Percentiles rank a stretch among this genome's conserved stretches.
phyloP scores from a whole-genome alignment of 2,888 invertebrate genomes.

The Epistrophe grossulariae region DNA sequence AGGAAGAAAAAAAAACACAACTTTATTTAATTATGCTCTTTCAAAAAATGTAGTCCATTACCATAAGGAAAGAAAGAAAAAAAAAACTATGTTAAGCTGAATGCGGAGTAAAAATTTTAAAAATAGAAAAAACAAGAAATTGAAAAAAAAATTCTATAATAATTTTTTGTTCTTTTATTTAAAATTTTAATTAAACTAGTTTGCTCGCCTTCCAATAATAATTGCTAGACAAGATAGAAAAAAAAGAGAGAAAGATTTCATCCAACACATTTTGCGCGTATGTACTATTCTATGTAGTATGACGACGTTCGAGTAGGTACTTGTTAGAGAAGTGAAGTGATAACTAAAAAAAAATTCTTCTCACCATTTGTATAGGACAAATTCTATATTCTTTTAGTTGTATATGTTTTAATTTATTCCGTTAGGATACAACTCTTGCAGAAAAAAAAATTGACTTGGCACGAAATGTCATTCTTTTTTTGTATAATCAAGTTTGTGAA shows the following conservation, averaged over 20 bases:
- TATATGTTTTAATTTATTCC: slow-evolving; percentile 20
- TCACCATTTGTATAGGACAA: background rate
- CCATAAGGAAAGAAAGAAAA: background rate
- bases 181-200: slow-evolving; percentile 37
- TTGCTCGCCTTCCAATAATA: slow-evolving; percentile 26
- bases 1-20: background rate
- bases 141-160: too few species aligned
- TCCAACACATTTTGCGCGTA: slow-evolving; percentile 12
- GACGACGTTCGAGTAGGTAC: background rate
- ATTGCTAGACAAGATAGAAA: slow-evolving; percentile 29
- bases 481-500: slow-evolving; percentile 22
- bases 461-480: slow-evolving; percentile 12
- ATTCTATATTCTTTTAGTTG: background rate
- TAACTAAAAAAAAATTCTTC: background rate
- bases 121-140: background rate
- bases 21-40: slow-evolving; percentile 9
- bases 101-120: background rate
- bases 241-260: slow-evolving; percentile 5
- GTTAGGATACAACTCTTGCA: slow-evolving; percentile 8
- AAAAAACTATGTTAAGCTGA: background rate
- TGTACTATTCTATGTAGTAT: background rate
- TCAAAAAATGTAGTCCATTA: slow-evolving; percentile 7
- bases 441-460: slow-evolving; percentile 12
- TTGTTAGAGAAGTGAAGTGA: slow-evolving; percentile 4
- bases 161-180: slow-evolving; percentile 14